Base-by-base conservation (phyloP, 2,888 invertebrate genomes). In the Imbricaverruca yamaguchii region DNA sequence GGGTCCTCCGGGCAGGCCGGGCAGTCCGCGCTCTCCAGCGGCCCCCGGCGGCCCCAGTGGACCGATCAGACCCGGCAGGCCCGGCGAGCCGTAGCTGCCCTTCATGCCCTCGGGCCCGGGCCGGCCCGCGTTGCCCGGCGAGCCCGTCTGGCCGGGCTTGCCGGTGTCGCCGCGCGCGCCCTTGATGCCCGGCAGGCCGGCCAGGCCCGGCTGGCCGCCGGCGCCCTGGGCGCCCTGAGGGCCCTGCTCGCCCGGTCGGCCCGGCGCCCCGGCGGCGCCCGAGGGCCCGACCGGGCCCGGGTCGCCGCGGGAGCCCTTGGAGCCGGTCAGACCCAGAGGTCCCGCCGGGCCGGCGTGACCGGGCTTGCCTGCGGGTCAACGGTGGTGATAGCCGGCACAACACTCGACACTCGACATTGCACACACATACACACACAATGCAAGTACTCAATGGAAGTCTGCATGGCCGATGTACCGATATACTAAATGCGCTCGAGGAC, bases 281-380 rank as follows among this genome's bases (percentile, higher is more conserved):
- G 89, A 86, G 84, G 94, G 93, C 81, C 94, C 94, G 86, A 93
- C 90, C n/a, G 89, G 87, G 12, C 94, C 94, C 74, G 91, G 88
- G 87, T 93, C 93, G 39, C 94, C 94, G 83, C 93, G 89, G 13
- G 90, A 90, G 39, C 94, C 94, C 86, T 94, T 94, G 1, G 91
- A 89, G 59, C 94, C 94, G 12, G 90, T 88, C 83, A 92, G 87
- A 53, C 93, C 93, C 63, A 88, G 86, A 83, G 92, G 92, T 81
- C 93, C 93, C 81, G 90, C 90, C 79, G 87, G 87, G 83, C 92
- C 92, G 89, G 85, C 87, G 81, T 86, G 87, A 78, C 93, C 93
- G 9, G 90, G 85, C 81, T 89, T 90, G 83, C 94, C 94, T 88
- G 93, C 93, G 85, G 91, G 91, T 39, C 39, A 39, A 39, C 39